phyloP scores from a whole-genome alignment of 2,888 invertebrate species.

The Leucania comma region DNA sequence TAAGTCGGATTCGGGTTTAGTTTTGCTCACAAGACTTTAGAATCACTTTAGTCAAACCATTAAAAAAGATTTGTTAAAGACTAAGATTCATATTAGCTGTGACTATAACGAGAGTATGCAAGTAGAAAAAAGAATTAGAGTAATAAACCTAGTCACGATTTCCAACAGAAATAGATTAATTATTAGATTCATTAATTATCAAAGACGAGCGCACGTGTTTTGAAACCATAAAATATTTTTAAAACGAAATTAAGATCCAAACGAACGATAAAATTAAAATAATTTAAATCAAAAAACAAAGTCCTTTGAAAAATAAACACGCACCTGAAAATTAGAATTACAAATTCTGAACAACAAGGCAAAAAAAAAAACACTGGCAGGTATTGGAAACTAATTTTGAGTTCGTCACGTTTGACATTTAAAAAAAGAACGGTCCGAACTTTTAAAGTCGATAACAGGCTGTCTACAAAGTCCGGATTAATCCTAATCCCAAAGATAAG shows the following conservation, averaged over 20 bases:
- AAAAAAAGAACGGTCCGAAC: constrained; percentile 38
- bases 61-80: no score
- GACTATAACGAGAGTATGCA: no score
- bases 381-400: constrained; percentile 34
- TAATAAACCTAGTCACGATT: neutral
- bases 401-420: constrained; percentile 40
- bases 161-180: neutral
- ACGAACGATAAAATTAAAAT: constrained; percentile 31
- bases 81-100: no score
- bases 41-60: no score
- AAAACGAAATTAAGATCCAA: neutral
- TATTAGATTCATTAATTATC: neutral
- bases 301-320: constrained; percentile 41
- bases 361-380: constrained; percentile 1
- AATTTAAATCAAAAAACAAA: constrained; percentile 2
- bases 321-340: constrained; percentile 35
- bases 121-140: no score
- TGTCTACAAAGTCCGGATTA: constrained; percentile 51
- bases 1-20: no score
- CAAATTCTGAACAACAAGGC: constrained; percentile 17
- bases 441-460: constrained; percentile 57
- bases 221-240: constrained; percentile 8
- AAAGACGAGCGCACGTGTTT: neutral
- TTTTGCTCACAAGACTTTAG: no score
- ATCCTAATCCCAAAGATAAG: constrained; percentile 60